Evolutionary conservation across 2,113 vertebrate species (phyloP).

Genomic region (Emydocephalus ijimae): DNA sequence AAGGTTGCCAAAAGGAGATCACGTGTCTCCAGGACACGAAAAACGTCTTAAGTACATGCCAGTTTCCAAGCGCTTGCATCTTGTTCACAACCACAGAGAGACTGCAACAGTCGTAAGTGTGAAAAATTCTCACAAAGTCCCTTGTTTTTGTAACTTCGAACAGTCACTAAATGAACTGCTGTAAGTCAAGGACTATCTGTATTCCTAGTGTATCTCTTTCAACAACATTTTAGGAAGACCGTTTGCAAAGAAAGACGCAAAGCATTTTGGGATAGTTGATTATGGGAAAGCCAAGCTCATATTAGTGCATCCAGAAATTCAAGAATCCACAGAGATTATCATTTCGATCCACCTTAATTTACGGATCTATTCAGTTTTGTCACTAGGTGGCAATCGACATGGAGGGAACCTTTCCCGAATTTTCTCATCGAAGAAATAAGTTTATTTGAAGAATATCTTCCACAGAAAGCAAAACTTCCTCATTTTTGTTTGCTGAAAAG

Average conservation of each 20-base stretch:
- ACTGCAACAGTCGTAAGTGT: neutral
- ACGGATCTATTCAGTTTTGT: neutral
- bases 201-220: neutral
- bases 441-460: neutral
- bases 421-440: neutral
- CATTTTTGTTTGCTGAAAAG: neutral
- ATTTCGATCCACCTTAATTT: neutral
- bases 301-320: neutral
- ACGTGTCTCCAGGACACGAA: too few species aligned
- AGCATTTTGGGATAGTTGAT: neutral
- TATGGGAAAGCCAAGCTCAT: neutral
- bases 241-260: neutral
- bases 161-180: neutral
- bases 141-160: neutral
- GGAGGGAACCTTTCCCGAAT: neutral
- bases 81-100: neutral
- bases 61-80: neutral
- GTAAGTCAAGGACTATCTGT: neutral
- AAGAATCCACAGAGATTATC: neutral
- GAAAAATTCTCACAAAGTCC: neutral
- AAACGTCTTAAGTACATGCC: too few species aligned
- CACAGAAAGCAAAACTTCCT: neutral
- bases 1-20: too few species aligned
- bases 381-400: constrained; percentile 1
- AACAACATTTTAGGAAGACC: neutral